Evolutionary conservation across 2,113 vertebrate species (phyloP).

Genomic region (Sus scrofa): DNA sequence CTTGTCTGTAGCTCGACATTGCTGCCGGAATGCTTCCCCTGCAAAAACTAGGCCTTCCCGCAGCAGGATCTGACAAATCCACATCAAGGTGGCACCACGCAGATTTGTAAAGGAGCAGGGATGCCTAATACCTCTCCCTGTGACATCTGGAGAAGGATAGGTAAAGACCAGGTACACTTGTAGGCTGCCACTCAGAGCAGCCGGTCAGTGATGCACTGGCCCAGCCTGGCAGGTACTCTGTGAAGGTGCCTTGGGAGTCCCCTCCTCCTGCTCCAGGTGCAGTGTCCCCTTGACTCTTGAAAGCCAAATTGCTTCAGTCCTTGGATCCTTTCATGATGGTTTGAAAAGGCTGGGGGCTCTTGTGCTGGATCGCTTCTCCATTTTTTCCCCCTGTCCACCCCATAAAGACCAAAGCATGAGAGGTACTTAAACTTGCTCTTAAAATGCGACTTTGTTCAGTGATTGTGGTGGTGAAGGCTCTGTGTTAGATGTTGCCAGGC

Average conservation of each 20-base stretch:
- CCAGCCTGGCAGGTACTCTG: constrained; percentile 57
- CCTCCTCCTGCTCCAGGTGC: constrained; percentile 40
- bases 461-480: not conserved
- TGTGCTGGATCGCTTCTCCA: constrained; percentile 63
- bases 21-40: constrained; percentile 85
- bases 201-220: constrained; percentile 65
- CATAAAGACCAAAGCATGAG: constrained; percentile 74
- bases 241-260: constrained; percentile 64
- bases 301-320: constrained; percentile 80
- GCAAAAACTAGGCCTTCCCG: constrained; percentile 91
- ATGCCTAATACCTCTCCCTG: constrained; percentile 86
- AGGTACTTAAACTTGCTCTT: constrained; percentile 58
- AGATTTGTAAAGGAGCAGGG: constrained; percentile 85
- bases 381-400: not conserved
- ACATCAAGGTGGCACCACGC: constrained; percentile 87
- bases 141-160: constrained; percentile 85
- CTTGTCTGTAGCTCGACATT: constrained; percentile 87
- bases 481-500: constrained; percentile 30
- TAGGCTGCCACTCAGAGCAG: constrained; percentile 78
- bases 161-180: constrained; percentile 84
- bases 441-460: constrained; percentile 65
- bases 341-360: constrained; percentile 70
- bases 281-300: constrained; percentile 73
- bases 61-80: constrained; percentile 89
- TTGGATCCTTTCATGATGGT: constrained; percentile 75